Percentiles rank a stretch among this genome's conserved stretches.
phyloP scores from a whole-genome alignment of 2,888 invertebrate genomes.

The Torymus tubicola region DNA sequence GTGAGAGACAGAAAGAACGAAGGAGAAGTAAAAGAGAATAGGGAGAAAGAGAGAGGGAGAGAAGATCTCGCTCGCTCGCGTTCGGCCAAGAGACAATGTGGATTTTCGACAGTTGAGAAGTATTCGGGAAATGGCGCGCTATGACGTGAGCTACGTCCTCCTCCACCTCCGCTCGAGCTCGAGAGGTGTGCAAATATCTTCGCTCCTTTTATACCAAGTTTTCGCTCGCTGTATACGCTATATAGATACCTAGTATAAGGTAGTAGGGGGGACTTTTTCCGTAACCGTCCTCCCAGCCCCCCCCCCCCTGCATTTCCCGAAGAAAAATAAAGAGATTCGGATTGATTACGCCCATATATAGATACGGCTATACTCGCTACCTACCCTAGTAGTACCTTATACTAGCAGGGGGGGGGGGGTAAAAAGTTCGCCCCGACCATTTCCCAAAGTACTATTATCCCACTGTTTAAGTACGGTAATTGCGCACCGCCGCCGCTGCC shows the following conservation, averaged over 20 bases:
- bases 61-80: neutral
- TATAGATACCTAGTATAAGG: no score
- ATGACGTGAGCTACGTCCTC: constrained; percentile 46
- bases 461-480: constrained; percentile 10
- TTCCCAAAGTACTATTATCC: constrained; percentile 5
- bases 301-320: neutral
- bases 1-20: neutral
- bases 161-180: neutral
- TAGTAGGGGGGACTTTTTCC: no score
- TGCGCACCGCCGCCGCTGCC: neutral
- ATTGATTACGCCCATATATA: constrained; percentile 16
- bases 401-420: neutral
- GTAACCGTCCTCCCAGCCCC: neutral
- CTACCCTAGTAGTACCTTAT: no score
- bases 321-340: constrained; percentile 38
- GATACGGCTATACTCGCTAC: no score
- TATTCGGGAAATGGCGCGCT: constrained; percentile 49
- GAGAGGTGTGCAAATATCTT: constrained; percentile 52
- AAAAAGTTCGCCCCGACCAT: constrained; percentile 4
- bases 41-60: neutral
- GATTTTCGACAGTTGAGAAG: constrained; percentile 56
- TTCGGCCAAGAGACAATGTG: constrained; percentile 52
- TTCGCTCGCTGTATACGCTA: neutral
- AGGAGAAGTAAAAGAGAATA: neutral
- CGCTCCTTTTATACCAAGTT: constrained; percentile 37